Base-by-base conservation (phyloP, 30 jellyfish, hydroid and myxozoan species). In the Cassiopea andromeda region DNA sequence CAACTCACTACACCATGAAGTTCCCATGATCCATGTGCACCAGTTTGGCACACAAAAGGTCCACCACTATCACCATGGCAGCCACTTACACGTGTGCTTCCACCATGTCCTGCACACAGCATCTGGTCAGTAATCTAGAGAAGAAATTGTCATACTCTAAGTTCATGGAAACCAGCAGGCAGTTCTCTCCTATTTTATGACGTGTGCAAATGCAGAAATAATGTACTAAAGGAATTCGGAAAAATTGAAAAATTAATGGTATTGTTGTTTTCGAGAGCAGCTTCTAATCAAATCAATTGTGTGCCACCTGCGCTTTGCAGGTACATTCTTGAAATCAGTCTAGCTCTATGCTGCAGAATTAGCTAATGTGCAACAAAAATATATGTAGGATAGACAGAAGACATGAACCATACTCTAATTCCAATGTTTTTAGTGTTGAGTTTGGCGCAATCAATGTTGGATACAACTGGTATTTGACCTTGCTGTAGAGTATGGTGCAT, bases 21-120 rank as follows among this genome's bases (percentile, higher is more conserved):
- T 15, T 49, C 93, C 90, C 91, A 92, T 54, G 90, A 58, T 16
- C 93, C 96, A 59, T 64, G 43, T 3, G 88, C 75, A n/a, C 98
- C 98, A 54, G 93, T 86, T 44, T 83, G 80, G 85, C 97, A 93
- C 43, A 89, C 98, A 43, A 93, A 70, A 50, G 97, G 97, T 4
- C 97, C 95, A 75, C 98, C 98, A 16, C 92, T 81, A 73, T 93
- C 97, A 46, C 98, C 98, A 80, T 93, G 97, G 81, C 98, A 93
- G 38, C 97, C 90, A 38, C 97, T 87, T 15, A 60, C 89, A 8
- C 89, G 71, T 10, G 93, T 80, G 46, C 75, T 67, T 7, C 96
- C 96, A 0, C 93, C 96, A 49, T 86, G 90, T 8, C 98, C 98
- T 5, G 98, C 98, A 64, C 98, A 92, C 4, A 92, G 81, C 96